Percentiles rank a stretch among this genome's conserved stretches.
phyloP scores from a whole-genome alignment of 2,797 vertebrate genomes.

The Schizopygopsis malacanthus region DNA sequence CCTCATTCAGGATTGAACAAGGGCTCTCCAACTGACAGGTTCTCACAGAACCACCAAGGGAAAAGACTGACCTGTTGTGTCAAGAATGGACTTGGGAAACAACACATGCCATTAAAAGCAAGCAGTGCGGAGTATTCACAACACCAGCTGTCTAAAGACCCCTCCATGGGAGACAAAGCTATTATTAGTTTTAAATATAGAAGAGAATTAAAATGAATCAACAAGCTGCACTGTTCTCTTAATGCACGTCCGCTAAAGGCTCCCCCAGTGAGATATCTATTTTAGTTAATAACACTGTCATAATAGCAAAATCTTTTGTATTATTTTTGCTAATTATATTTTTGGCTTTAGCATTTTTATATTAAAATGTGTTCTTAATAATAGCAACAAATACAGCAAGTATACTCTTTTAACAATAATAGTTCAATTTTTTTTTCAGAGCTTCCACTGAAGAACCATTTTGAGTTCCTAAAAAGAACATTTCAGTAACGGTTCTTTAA shows the following conservation, averaged over 20 bases:
- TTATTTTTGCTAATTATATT: not conserved
- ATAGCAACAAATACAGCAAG: too few relatives aligned
- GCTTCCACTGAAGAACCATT: not conserved
- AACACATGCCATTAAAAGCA: slow-evolving; percentile 52
- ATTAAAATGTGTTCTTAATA: too few relatives aligned
- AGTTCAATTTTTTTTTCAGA: too few relatives aligned
- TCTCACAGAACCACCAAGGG: slow-evolving; percentile 44
- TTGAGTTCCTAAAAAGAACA: not conserved
- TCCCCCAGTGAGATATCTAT: slow-evolving; percentile 36
- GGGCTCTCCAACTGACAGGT: not conserved
- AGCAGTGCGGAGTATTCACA: slow-evolving; percentile 57
- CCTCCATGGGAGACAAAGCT: slow-evolving; percentile 58
- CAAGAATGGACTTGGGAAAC: slow-evolving; percentile 45
- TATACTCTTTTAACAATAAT: too few relatives aligned
- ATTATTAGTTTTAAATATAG: slow-evolving; percentile 71
- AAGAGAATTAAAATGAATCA: slow-evolving; percentile 57
- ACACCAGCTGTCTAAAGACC: slow-evolving; percentile 72
- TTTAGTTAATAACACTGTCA: slow-evolving; percentile 26
- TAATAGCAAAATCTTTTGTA: not conserved
- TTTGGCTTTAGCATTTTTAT: not conserved
- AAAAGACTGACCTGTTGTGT: slow-evolving; percentile 63
- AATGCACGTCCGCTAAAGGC: slow-evolving; percentile 54
- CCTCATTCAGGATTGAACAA: slow-evolving; percentile 7
- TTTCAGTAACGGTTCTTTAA: not conserved
- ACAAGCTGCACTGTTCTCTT: slow-evolving; percentile 19